Evolutionary conservation across 1,140 invertebrate species (phyloP), one percentile per base, ranked within the genome.

Genomic region (Saccostrea glomerata): DNA sequence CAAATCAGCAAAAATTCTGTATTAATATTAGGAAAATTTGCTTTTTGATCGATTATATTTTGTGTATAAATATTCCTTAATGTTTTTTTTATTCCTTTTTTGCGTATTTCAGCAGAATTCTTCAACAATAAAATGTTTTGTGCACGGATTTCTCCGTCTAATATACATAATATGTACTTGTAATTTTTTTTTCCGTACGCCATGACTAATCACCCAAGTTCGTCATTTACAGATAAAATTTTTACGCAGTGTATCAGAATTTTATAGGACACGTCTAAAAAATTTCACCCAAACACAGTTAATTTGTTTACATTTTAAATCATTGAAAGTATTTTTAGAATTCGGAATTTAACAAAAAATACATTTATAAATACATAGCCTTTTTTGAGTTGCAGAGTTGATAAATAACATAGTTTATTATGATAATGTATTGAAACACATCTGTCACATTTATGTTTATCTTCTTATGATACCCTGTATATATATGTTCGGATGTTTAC

Each of bases 201-300:
- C 23, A 77, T 77, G 70, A 77, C 70, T 77, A 77, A 77, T 77
- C 70, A 36, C 13, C 25, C 25, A 77, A 77, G 70, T 77, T 77
- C 70, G 70, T 77, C 70, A 77, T 77, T 77, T 77, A 30, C 70
- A 77, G 70, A 77, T 77, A 30, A 77, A 77, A 77, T 30, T 77
- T 25, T 77, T 30, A 36, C 25, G 30, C 70, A 15, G 70, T 77
- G 23, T 77, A 77, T 77, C 70, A 77, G 25, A 36, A 36, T 15
- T 36, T 11, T 77, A 15, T 12, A 36, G 70, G 70, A 36, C 30
- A 77, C 30, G 25, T 77, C 9, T 30, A 11, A 63, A 17, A 63
- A 63, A 20, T 17, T 63, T 63, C 17, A 17, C 13, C 13, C 20
- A 5, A 60, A 17, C 13, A 60, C 13, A 60, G 20, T 17, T 4